Percentiles rank a stretch among this genome's conserved stretches.
Conservation (phyloP, 2,113 vertebrate genomes). For the Lophius piscatorius region DNA sequence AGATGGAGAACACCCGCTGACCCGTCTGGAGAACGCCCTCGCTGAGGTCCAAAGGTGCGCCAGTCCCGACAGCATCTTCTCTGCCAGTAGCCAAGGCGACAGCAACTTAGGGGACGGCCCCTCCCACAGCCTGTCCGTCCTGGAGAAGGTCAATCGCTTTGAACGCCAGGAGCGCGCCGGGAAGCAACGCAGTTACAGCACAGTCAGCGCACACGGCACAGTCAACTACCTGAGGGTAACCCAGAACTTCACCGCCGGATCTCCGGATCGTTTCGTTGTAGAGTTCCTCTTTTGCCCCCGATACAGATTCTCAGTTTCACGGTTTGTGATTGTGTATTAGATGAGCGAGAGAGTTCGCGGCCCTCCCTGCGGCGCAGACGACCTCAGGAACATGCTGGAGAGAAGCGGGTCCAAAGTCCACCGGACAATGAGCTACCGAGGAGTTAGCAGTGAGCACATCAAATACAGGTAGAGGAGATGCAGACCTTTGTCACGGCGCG, state of each 20-base stretch:
- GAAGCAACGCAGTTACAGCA: slow-evolving; percentile 72
- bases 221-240: slow-evolving; percentile 48
- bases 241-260: too few relatives aligned
- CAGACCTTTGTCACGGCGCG: too few relatives aligned
- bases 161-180: slow-evolving; percentile 84
- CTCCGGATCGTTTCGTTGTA: too few relatives aligned
- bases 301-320: not conserved
- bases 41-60: slow-evolving; percentile 74
- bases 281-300: not conserved
- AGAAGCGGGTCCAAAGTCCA: slow-evolving; percentile 65
- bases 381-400: slow-evolving; percentile 69
- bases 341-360: slow-evolving; percentile 29
- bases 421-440: slow-evolving; percentile 58
- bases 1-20: slow-evolving; percentile 73
- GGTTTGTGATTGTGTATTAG: slow-evolving; percentile 53
- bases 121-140: slow-evolving; percentile 82
- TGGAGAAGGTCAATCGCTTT: slow-evolving; percentile 91
- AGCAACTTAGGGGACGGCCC: slow-evolving; percentile 16
- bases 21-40: slow-evolving; percentile 75
- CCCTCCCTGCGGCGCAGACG: slow-evolving; percentile 73
- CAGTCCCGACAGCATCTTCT: slow-evolving; percentile 43
- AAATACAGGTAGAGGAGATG: slow-evolving; percentile 67
- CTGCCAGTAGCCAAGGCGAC: slow-evolving; percentile 53
- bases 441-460: slow-evolving; percentile 51
- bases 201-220: slow-evolving; percentile 36